A percentile compares a stretch with the other conserved stretches of the same genome.
Conservation (phyloP, 1,140 invertebrate genomes). For the Zaprionus kolodkinae region DNA sequence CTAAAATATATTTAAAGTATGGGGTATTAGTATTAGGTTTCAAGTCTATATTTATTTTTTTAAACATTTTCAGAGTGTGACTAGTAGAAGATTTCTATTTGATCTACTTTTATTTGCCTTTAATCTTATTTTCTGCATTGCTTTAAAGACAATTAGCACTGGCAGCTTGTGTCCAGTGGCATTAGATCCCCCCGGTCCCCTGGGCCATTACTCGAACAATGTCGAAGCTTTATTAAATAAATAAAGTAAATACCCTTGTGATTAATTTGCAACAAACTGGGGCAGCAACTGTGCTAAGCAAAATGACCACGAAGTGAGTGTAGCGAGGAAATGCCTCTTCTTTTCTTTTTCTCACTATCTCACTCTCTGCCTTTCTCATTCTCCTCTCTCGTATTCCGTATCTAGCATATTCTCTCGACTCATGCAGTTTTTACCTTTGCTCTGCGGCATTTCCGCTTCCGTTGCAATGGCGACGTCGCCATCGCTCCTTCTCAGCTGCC, state of each 20-base stretch:
- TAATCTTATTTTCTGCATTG: background rate
- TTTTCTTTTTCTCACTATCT: background rate
- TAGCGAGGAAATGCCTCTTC: slow-evolving; percentile 6
- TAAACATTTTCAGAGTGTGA: no score
- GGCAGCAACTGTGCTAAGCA: slow-evolving; percentile 30
- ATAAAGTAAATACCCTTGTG: slow-evolving; percentile 53
- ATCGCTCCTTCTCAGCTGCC: slow-evolving; percentile 16
- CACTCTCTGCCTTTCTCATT: background rate
- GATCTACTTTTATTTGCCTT: background rate
- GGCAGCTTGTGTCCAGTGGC: slow-evolving; percentile 16
- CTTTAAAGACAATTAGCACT: slow-evolving; percentile 17
- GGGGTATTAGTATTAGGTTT: no score
- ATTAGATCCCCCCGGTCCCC: slow-evolving; percentile 15
- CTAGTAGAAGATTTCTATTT: background rate
- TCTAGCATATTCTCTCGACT: slow-evolving; percentile 16
- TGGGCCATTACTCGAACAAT: slow-evolving; percentile 31
- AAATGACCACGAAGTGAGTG: slow-evolving; percentile 29
- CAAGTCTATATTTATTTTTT: no score
- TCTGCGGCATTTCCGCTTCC: slow-evolving; percentile 54
- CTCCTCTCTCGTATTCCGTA: background rate
- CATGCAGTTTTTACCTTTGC: slow-evolving; percentile 44
- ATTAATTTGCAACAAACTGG: slow-evolving; percentile 55
- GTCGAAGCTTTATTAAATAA: slow-evolving; percentile 53
- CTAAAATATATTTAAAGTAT: no score
- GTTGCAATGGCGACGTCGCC: slow-evolving; percentile 38